Evolutionary conservation across 2,797 vertebrate species (phyloP).

Genomic region (Clarias platycephalus): DNA sequence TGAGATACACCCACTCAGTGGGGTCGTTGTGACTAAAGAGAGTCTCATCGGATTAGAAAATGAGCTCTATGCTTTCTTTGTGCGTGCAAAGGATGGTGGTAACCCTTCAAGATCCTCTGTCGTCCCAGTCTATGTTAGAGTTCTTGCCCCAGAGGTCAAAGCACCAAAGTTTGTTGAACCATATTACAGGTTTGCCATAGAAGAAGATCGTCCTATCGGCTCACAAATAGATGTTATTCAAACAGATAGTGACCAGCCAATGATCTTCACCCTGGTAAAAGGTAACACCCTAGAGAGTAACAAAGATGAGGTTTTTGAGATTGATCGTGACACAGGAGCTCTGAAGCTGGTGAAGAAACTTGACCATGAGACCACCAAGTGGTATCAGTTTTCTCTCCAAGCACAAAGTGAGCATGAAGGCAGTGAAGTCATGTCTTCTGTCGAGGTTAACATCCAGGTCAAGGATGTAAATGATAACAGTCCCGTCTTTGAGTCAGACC

Average conservation of each 20-base stretch:
- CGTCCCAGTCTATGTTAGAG: constrained; percentile 85
- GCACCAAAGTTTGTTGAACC: constrained; percentile 89
- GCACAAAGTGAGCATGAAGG: constrained; percentile 76
- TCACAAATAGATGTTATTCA: constrained; percentile 88
- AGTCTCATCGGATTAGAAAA: constrained; percentile 96
- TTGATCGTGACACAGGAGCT: constrained; percentile 84
- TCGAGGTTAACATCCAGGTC: constrained; percentile 89
- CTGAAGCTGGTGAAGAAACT: constrained; percentile 92
- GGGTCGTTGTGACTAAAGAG: constrained; percentile 91
- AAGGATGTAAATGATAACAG: constrained; percentile 94
- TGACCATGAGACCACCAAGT: constrained; percentile 92
- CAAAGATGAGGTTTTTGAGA: constrained; percentile 85
- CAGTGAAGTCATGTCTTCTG: constrained; percentile 78
- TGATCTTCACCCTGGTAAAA: constrained; percentile 84
- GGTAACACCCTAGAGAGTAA: constrained; percentile 93
- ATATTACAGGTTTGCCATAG: constrained; percentile 86
- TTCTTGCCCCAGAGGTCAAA: constrained; percentile 83
- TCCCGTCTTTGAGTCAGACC: constrained; percentile 88
- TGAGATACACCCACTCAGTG: constrained; percentile 86
- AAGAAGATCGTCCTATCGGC: constrained; percentile 87
- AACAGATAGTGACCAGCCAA: constrained; percentile 78
- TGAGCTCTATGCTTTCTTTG: constrained; percentile 88
- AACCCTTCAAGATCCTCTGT: constrained; percentile 83
- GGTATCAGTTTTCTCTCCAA: constrained; percentile 89
- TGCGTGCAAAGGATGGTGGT: constrained; percentile 88